Evolutionary conservation across 2,888 invertebrate species (phyloP).

Genomic region (Spialia ferax): DNA sequence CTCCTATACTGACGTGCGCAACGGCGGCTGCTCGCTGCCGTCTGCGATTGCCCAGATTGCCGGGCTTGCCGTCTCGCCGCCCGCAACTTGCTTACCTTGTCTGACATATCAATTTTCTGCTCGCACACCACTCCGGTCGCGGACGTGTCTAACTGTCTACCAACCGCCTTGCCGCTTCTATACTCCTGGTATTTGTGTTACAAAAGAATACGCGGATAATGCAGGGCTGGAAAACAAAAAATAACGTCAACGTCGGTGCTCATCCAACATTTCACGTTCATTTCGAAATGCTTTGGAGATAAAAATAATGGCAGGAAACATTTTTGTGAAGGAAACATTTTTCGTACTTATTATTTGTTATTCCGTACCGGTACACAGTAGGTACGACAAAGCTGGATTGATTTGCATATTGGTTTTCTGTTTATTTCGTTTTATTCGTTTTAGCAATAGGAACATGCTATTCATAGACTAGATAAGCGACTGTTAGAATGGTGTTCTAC

Average conservation of each 20-base stretch:
- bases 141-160: constrained; percentile 56
- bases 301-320: constrained; percentile 9
- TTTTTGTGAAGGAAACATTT: neutral
- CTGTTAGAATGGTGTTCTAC: constrained; percentile 19
- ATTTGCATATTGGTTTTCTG: constrained; percentile 3
- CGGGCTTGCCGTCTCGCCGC: constrained; percentile 48
- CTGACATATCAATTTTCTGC: constrained; percentile 72
- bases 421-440: neutral
- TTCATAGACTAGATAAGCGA: constrained; percentile 6
- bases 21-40: constrained; percentile 34
- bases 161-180: constrained; percentile 59
- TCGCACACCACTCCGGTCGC: constrained; percentile 62
- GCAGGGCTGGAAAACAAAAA: constrained; percentile 52
- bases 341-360: neutral
- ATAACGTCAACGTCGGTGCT: neutral
- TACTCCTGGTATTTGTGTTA: constrained; percentile 80
- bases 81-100: constrained; percentile 77
- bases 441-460: constrained; percentile 9
- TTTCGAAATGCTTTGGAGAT: too few relatives aligned
- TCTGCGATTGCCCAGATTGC: constrained; percentile 26
- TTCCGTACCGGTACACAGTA: too few relatives aligned
- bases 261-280: constrained; percentile 20
- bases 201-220: constrained; percentile 81
- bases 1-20: constrained; percentile 46
- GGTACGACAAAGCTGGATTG: neutral